phyloP scores from a whole-genome alignment of 2,797 vertebrate species.

The Molossus alvarezi region DNA sequence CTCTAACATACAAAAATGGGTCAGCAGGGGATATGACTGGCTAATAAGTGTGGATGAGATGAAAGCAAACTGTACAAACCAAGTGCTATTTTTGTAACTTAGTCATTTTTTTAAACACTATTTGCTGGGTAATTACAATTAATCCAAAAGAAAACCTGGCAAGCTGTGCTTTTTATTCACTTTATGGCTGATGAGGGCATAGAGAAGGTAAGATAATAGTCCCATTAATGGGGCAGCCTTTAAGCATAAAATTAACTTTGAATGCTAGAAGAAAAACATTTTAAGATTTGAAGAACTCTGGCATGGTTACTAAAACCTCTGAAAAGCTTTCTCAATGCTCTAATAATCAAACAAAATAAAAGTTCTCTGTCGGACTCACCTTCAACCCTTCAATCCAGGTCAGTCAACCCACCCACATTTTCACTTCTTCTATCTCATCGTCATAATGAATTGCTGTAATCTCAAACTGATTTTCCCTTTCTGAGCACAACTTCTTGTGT shows the following conservation, averaged over 20 bases:
- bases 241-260: constrained; percentile 77
- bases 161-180: constrained; percentile 79
- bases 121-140: constrained; percentile 79
- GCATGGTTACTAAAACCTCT: constrained; percentile 68
- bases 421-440: background rate
- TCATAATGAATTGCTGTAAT: background rate
- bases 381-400: background rate
- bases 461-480: background rate
- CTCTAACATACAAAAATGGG: constrained; percentile 1
- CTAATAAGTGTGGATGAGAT: constrained; percentile 64
- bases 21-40: background rate
- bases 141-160: constrained; percentile 78
- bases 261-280: constrained; percentile 73
- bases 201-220: constrained; percentile 82
- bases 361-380: constrained; percentile 17
- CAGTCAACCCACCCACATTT: background rate
- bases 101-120: constrained; percentile 76
- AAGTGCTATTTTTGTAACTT: constrained; percentile 75
- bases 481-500: background rate
- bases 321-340: constrained; percentile 45
- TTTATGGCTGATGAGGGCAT: constrained; percentile 80
- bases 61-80: constrained; percentile 57
- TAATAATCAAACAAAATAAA: constrained; percentile 52
- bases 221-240: constrained; percentile 75
- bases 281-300: constrained; percentile 68